Conservation (phyloP, 2,113 vertebrate species). For the Rhinopomastus cyanomelas region DNA sequence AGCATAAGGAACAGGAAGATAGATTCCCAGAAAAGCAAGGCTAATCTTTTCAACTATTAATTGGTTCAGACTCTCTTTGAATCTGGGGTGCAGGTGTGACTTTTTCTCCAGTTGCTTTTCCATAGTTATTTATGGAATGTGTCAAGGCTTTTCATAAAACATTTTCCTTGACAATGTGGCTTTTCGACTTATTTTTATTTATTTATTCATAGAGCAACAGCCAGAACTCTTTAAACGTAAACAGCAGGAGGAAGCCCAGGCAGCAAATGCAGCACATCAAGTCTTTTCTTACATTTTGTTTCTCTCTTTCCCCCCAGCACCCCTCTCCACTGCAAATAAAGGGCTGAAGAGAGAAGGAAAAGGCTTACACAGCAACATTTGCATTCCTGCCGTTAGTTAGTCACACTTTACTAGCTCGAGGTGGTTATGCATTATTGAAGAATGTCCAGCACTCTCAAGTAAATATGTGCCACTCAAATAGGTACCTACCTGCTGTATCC, state of each 20-base stretch:
- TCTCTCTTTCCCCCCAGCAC: background rate
- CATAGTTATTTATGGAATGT: background rate
- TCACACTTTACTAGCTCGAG: conserved; percentile 18
- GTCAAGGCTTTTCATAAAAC: background rate
- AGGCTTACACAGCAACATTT: conserved; percentile 18
- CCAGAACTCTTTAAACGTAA: background rate
- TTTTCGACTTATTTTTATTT: background rate
- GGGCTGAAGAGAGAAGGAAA: background rate
- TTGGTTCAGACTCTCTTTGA: background rate
- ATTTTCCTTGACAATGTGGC: background rate
- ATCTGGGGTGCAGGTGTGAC: background rate
- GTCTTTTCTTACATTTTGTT: background rate
- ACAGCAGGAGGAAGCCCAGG: background rate
- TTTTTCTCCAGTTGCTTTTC: background rate
- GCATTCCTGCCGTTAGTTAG: background rate
- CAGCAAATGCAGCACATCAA: background rate
- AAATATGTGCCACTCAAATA: conserved; percentile 24
- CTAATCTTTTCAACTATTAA: background rate
- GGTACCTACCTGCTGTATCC: background rate
- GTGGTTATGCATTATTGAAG: conserved; percentile 53
- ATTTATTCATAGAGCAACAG: background rate
- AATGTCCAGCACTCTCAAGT: background rate
- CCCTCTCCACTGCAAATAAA: background rate
- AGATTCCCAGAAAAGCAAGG: background rate
- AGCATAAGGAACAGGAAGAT: background rate